Base-by-base conservation (phyloP, 2,797 vertebrate species). In the Echiichthys vipera region DNA sequence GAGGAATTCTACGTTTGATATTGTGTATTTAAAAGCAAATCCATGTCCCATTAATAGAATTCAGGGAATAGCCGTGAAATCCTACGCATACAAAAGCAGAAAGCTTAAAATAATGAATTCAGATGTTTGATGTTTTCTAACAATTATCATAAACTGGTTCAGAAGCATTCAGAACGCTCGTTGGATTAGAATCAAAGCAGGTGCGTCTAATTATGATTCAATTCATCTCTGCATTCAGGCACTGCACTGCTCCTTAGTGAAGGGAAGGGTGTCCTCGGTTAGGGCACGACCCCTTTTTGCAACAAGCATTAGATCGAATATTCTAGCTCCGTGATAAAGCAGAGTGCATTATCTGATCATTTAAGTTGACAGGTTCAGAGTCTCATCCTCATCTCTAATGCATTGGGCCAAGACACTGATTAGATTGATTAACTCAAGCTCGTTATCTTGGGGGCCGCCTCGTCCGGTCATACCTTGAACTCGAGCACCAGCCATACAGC, bases 341-440 rank as follows among this genome's bases (percentile, higher is more conserved):
- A 12, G 17, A 69, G 55, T 20, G 24, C 37, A 46, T 65, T 62
- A 65, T 37, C 45, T 40, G 39, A 58, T 71, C 40, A 75, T 67
- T 54, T 45, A 27, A 45, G 56, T 4, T 18, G 46, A 42, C 22
- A 40, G 39, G 61, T 36, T 58, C 27, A 53, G 32, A 42, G 45
- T 64, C 40, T 71, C 24, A 61, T 61, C 54, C 25, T 71, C 51
- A 49, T 36, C n/a, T 56, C 45, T 51, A n/a, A 55, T 29, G 27
- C 49, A 65, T 15, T 5, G 1, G 9, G 13, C 43, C 14, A 12
- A 62, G 63, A 59, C 66, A 45, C 47, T 61, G 43, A 78, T 73
- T 50, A 69, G 22, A 73, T 59, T 71, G 64, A 82, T 82, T 64
- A 29, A 70, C 57, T 65, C 11, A 36, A 34, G 40, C n/a, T 63